Conservation (phyloP, 2,888 invertebrate species). For the Hypselothyrea guttata region DNA sequence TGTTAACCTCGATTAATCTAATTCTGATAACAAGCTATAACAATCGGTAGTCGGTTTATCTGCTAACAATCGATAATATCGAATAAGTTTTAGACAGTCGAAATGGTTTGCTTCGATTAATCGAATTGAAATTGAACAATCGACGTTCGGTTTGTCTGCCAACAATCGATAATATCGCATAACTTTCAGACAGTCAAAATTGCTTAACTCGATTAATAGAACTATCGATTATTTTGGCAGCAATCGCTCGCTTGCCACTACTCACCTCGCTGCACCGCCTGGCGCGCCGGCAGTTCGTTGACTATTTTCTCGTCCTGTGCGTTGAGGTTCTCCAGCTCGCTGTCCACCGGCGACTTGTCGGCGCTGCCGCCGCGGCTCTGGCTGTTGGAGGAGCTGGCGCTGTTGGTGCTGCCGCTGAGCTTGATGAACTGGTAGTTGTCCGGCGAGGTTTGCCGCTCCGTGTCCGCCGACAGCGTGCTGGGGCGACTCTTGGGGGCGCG, state of each 20-base stretch:
- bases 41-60: too few species aligned
- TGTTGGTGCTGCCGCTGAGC: conserved; percentile 65
- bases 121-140: too few species aligned
- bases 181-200: too few species aligned
- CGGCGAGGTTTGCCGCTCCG: conserved; percentile 61
- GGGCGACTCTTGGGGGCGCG: conserved; percentile 69
- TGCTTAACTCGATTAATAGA: too few species aligned
- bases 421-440: conserved; percentile 80
- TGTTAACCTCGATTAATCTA: too few species aligned
- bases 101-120: too few species aligned
- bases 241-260: background rate
- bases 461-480: conserved; percentile 35
- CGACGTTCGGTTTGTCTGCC: too few species aligned
- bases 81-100: too few species aligned
- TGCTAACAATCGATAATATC: too few species aligned
- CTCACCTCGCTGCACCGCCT: conserved; percentile 71
- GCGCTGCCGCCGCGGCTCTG: conserved; percentile 72
- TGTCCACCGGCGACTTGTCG: conserved; percentile 86
- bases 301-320: conserved; percentile 75
- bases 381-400: conserved; percentile 63
- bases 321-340: conserved; percentile 83
- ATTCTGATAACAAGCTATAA: too few species aligned
- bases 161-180: too few species aligned
- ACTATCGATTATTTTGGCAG: background rate
- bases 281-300: conserved; percentile 77